Base-by-base conservation (phyloP, 2,113 vertebrate species). In the Nipponia nippon region DNA sequence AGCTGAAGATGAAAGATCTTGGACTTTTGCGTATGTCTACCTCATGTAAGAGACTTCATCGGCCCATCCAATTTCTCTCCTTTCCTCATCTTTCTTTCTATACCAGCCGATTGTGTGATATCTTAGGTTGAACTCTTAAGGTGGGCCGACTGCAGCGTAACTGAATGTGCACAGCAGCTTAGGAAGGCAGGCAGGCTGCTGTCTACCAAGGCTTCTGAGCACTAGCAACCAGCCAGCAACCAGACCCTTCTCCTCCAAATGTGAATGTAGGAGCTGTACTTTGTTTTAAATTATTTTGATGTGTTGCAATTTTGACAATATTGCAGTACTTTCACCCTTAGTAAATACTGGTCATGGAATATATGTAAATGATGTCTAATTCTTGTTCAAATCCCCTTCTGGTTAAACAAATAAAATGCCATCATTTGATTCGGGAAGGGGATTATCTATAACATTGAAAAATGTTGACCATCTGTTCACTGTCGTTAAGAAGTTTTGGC, bases 401-500 rank as follows among this genome's bases (percentile, higher is more conserved):
- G 63, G 34, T 83, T 88, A 92, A 87, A 83, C 34, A 91, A 87
- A 81, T 53, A 59, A 66, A 92, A 58, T 79, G 42, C 63, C 23
- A 72, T 90, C 25, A 55, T 97, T 94, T 95, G 73, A 67, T 89
- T 97, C 76, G 85, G 61, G 72, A 96, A 92, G 49, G 88, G 96
- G 91, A 90, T 87, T 97, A 93, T 91, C 94, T 97, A 46, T 89
- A 96, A 82, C 27, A 36, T 25, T 86, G 94, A 95, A 94, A 95
- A 89, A 95, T 50, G 53, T 52, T 88, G 72, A 82, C 95, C 88
- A 95, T 97, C 95, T 96, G 96, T 97, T 97, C 26, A 3, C 49
- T 94, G 78, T 97, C 95, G 47, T 77, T 97, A 93, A 92, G 83
- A 81, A 92, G 67, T 94, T 94, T 87, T 97, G 91, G 94, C 96